These are phyloP conservation scores for Saguinus imperator DNA, from an alignment of 2,113 vertebrate genomes.

Conservation along the genomic window DNA sequence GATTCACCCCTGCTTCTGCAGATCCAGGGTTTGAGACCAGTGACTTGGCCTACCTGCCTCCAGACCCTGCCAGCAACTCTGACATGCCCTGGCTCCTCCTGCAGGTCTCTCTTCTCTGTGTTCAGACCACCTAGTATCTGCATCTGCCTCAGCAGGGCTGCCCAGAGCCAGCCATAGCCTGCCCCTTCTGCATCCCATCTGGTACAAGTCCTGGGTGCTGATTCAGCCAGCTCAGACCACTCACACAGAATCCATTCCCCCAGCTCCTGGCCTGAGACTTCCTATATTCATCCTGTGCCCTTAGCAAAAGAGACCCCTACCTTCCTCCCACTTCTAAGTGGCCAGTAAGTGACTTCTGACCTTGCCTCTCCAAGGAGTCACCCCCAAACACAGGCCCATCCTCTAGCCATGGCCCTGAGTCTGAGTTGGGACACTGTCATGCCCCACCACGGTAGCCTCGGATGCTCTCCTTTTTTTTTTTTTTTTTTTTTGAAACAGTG, in stretches of 20 bases:
- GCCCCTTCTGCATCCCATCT: not conserved
- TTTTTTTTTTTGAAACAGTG: too few relatives aligned
- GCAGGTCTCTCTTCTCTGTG: not conserved
- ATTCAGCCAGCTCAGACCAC: constrained; percentile 85
- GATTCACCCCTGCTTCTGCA: not conserved
- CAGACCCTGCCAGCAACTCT: not conserved
- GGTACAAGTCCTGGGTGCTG: constrained; percentile 79
- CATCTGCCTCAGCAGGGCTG: not conserved
- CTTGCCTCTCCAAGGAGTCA: not conserved
- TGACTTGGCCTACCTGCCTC: not conserved
- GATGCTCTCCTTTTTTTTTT: too few relatives aligned
- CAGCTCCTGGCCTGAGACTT: not conserved
- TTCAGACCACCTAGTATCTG: not conserved
- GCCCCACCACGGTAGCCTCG: not conserved
- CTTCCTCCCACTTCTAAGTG: not conserved
- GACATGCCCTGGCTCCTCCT: not conserved
- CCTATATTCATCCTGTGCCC: not conserved
- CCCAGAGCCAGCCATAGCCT: not conserved
- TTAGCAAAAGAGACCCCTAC: not conserved
- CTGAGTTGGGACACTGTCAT: not conserved
- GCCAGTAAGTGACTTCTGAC: not conserved
- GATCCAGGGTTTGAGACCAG: not conserved
- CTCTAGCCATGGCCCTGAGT: not conserved
- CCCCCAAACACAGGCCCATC: not conserved
- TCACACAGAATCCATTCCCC: constrained; percentile 81